Percentiles rank a stretch among this genome's conserved stretches.
Evolutionary conservation across 2,888 invertebrate species (phyloP).

Genomic region (Ectemnius continuus): DNA sequence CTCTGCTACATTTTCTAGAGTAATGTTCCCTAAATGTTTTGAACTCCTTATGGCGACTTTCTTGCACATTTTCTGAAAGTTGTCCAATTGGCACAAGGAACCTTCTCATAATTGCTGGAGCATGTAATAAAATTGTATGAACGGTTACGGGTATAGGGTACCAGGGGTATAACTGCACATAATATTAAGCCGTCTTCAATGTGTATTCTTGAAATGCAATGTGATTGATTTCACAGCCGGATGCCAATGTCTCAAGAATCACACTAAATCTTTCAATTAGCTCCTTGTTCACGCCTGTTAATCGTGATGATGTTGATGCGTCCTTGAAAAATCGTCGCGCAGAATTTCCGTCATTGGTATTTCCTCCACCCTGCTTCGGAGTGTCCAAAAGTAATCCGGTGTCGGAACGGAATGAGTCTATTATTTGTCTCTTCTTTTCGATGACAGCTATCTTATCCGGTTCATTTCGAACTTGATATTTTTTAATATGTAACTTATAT

Average conservation of each 20-base stretch:
- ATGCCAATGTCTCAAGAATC: not conserved
- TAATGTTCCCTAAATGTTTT: conserved; percentile 8
- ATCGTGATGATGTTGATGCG: not conserved
- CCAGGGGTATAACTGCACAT: conserved; percentile 8
- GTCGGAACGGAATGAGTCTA: conserved; percentile 7
- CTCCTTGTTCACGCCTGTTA: conserved; percentile 7
- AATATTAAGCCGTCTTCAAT: not conserved
- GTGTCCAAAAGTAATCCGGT: conserved; percentile 8
- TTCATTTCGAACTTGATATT: not conserved
- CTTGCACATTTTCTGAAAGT: conserved; percentile 9
- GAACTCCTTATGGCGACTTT: conserved; percentile 7
- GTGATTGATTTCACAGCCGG: not conserved
- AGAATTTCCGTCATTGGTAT: conserved; percentile 12
- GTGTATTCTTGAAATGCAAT: not conserved
- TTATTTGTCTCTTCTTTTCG: not conserved
- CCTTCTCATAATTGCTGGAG: not conserved
- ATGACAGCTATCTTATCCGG: not conserved
- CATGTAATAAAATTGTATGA: conserved; percentile 11
- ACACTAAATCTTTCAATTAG: conserved; percentile 3
- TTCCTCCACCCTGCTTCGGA: conserved; percentile 8
- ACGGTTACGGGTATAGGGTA: conserved; percentile 10
- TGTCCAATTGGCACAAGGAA: conserved; percentile 9
- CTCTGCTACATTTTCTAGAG: not conserved
- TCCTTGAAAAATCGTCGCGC: conserved; percentile 10
- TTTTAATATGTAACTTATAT: conserved; percentile 2